Conservation (phyloP, 92 coral and sea anemone genomes). For the Ricordea florida region DNA sequence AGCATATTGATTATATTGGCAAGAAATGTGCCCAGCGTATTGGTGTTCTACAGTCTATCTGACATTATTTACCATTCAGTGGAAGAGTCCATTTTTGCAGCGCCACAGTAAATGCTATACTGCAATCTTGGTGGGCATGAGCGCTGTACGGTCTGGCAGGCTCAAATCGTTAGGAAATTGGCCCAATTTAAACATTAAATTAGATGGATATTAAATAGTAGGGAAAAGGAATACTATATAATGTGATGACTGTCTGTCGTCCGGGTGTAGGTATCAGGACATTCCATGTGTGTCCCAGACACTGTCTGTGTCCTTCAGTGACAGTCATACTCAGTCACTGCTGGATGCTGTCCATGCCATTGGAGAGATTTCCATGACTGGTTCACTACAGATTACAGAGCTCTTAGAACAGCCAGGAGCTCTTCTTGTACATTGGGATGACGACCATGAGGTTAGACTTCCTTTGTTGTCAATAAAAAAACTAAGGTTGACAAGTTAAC, state of each 20-base stretch:
- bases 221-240: neutral
- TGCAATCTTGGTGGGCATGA: too few species aligned
- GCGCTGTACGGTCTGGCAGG: too few species aligned
- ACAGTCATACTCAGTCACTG: conserved; percentile 66
- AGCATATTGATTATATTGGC: conserved; percentile 5
- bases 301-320: conserved; percentile 86
- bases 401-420: conserved; percentile 93
- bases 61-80: conserved; percentile 18
- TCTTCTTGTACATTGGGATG: conserved; percentile 96
- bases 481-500: too few species aligned
- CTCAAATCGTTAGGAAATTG: too few species aligned
- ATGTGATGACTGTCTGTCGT: too few species aligned
- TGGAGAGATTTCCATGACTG: conserved; percentile 96
- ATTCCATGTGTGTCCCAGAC: conserved; percentile 96
- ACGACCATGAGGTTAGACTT: conserved; percentile 30
- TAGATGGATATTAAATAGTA: too few species aligned
- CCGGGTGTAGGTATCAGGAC: conserved; percentile 72
- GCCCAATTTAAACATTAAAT: too few species aligned
- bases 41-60: neutral
- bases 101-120: conserved; percentile 12
- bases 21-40: conserved; percentile 29
- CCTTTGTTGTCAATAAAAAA: neutral
- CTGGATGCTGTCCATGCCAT: conserved; percentile 69
- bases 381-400: conserved; percentile 89
- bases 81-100: conserved; percentile 15